phyloP scores from a whole-genome alignment of 37 sponge, comb jelly and placozoan species.

The Spongilla lacustris region DNA sequence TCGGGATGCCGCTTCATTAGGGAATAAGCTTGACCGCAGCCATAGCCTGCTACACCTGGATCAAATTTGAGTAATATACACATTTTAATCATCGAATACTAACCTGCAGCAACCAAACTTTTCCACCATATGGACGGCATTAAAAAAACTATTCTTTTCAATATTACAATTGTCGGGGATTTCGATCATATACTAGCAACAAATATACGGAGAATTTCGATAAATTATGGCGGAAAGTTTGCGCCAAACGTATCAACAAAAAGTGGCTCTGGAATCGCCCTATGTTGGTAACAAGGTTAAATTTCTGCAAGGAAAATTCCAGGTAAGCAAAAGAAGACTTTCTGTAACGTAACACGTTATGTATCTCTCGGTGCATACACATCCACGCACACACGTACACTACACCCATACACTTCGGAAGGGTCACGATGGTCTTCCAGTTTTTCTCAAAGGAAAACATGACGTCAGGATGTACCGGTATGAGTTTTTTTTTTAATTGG shows the following conservation, averaged over 20 bases:
- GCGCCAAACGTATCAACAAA: conserved; percentile 25
- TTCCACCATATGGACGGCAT: conserved; percentile 24
- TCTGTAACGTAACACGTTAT: background rate
- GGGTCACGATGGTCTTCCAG: conserved; percentile 42
- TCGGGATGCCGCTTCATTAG: conserved; percentile 32
- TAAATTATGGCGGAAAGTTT: conserved; percentile 32
- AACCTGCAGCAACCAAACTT: conserved; percentile 28
- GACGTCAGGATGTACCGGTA: conserved; percentile 35
- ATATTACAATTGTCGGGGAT: background rate
- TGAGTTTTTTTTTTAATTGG: background rate
- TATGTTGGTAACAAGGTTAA: conserved; percentile 22
- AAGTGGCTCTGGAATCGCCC: conserved; percentile 27
- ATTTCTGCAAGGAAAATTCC: conserved; percentile 40
- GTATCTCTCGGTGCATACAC: background rate
- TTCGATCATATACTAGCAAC: background rate
- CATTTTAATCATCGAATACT: background rate
- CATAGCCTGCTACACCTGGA: conserved; percentile 67
- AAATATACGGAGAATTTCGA: background rate
- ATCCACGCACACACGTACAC: background rate
- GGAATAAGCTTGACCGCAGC: conserved; percentile 23
- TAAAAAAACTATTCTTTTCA: background rate
- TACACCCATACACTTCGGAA: background rate
- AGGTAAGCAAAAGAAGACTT: too few species aligned
- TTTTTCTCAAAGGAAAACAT: conserved; percentile 26
- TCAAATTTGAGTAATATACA: too few species aligned